These are phyloP conservation scores for Virgularia gustaviana DNA, from an alignment of 92 coral and sea anemone genomes.

Conservation along the genomic window DNA sequence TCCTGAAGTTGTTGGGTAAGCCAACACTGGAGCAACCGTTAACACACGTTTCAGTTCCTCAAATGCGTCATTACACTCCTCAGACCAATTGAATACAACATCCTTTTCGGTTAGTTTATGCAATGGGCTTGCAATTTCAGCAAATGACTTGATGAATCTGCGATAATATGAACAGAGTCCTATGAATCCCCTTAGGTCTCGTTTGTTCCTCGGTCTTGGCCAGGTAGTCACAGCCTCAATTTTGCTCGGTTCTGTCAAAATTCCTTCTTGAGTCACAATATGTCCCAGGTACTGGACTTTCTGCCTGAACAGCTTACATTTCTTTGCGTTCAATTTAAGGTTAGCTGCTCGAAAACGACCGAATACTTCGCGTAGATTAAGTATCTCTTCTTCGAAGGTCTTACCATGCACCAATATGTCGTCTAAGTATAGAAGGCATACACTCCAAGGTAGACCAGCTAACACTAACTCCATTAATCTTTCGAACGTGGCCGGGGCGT, in stretches of 20 bases:
- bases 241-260: background rate
- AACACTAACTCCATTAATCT: background rate
- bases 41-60: constrained; percentile 16
- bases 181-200: background rate
- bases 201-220: background rate
- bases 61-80: constrained; percentile 21
- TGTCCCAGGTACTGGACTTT: background rate
- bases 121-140: constrained; percentile 48
- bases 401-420: constrained; percentile 7
- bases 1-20: constrained; percentile 24
- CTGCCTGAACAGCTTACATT: background rate
- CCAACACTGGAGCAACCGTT: constrained; percentile 32
- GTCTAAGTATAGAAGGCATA: background rate
- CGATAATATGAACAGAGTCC: background rate
- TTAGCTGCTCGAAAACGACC: background rate
- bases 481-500: too few relatives aligned
- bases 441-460: background rate
- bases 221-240: background rate
- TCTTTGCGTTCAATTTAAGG: background rate
- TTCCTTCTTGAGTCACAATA: too few relatives aligned
- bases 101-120: constrained; percentile 33
- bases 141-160: constrained; percentile 5
- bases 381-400: background rate
- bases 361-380: background rate
- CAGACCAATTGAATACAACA: constrained; percentile 15